These are phyloP conservation scores for Sebastiscus tertius DNA, from an alignment of 2,797 vertebrate genomes.

Conservation along the genomic window DNA sequence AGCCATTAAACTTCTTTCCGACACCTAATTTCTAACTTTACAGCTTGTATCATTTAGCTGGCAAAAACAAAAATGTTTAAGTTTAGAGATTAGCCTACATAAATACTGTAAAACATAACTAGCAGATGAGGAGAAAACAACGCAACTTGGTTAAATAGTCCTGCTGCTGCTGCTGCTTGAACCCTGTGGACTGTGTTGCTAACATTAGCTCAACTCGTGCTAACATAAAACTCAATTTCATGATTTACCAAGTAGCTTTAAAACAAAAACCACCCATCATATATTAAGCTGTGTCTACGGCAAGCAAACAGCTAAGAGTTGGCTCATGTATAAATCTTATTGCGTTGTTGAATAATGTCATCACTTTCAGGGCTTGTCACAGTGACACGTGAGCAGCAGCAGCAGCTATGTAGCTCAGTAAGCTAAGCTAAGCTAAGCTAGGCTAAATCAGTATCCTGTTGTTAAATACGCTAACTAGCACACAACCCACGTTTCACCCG, in stretches of 20 bases:
- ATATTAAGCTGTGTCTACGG: rapidly evolving
- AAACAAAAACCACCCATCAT: rapidly evolving
- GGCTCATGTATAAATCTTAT: not conserved
- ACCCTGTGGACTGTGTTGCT: not conserved
- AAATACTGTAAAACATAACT: too few relatives aligned
- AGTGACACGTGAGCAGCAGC: constrained; percentile 82
- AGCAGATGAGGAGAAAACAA: not conserved
- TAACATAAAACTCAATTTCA: not conserved
- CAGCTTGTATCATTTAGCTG: too few relatives aligned
- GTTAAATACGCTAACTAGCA: not conserved
- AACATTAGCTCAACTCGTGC: constrained; percentile 38
- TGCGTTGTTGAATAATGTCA: constrained; percentile 28
- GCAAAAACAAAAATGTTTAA: too few relatives aligned
- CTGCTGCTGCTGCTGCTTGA: not conserved
- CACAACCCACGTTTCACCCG: not conserved
- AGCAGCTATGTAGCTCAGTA: constrained; percentile 59
- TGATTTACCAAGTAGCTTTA: not conserved
- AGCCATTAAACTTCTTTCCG: too few relatives aligned
- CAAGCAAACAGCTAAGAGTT: rapidly evolving
- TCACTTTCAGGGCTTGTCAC: constrained; percentile 58
- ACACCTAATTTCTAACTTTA: too few relatives aligned
- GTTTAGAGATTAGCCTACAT: too few relatives aligned
- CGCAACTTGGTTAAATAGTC: not conserved
- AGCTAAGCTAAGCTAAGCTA: constrained; percentile 59
- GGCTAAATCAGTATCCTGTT: not conserved